These are phyloP conservation scores for Azemiops feae DNA, from an alignment of 2,113 vertebrate genomes.

Conservation along the genomic window DNA sequence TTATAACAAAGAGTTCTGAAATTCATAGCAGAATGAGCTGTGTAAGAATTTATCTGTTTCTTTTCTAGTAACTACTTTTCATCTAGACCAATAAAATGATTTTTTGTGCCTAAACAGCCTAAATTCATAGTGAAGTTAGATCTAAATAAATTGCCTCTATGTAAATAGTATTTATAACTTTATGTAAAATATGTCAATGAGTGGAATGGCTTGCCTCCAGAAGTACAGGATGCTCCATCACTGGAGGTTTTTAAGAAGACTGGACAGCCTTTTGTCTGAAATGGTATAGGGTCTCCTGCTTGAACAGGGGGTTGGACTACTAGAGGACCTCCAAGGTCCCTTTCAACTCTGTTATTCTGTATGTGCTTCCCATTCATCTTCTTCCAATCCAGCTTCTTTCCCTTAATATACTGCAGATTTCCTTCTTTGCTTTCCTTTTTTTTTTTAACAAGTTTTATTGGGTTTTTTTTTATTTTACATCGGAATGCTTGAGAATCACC, in stretches of 20 bases:
- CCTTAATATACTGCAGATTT: too few relatives aligned
- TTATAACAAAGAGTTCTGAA: not conserved
- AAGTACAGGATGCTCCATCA: too few relatives aligned
- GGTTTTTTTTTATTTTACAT: too few relatives aligned
- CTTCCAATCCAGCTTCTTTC: too few relatives aligned
- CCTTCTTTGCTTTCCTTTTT: too few relatives aligned
- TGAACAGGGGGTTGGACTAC: not conserved
- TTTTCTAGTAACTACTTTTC: not conserved
- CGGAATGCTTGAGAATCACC: too few relatives aligned
- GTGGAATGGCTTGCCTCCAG: not conserved
- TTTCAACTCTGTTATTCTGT: not conserved
- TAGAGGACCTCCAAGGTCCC: not conserved
- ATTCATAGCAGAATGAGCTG: not conserved
- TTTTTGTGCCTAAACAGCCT: too few relatives aligned
- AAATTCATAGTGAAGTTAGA: too few relatives aligned
- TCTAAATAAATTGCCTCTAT: too few relatives aligned
- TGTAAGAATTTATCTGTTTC: not conserved
- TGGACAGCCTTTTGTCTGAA: too few relatives aligned
- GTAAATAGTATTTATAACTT: not conserved
- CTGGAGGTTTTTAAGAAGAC: too few relatives aligned
- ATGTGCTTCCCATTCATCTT: not conserved
- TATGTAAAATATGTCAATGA: not conserved
- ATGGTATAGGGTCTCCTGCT: not conserved
- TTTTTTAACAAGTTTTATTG: too few relatives aligned
- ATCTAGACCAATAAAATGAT: not conserved